Evolutionary conservation across 2,113 vertebrate genomes (phyloP).

Genomic region (Monopterus albus): DNA sequence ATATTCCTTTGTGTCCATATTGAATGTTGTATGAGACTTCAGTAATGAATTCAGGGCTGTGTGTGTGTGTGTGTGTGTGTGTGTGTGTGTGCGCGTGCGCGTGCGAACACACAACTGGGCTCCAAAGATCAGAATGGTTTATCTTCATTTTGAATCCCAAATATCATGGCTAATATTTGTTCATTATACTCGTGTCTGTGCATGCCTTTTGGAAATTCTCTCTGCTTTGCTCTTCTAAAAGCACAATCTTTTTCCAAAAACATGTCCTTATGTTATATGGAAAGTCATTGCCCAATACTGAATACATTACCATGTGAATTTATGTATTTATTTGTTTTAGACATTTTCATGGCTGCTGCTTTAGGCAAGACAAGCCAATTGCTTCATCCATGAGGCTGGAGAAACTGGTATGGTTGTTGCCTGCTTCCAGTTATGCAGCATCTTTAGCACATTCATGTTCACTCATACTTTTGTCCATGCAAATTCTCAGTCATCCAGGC

Average conservation of each 20-base stretch:
- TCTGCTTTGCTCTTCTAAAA: conserved; percentile 54
- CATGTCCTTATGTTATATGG: conserved; percentile 55
- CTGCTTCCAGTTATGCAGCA: neutral
- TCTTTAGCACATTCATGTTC: conserved; percentile 9
- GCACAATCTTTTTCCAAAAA: conserved; percentile 45
- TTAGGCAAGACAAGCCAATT: neutral
- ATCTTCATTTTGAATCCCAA: conserved; percentile 61
- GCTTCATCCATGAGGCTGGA: neutral
- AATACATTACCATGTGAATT: conserved; percentile 80
- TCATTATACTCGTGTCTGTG: conserved; percentile 53
- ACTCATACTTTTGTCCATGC: neutral
- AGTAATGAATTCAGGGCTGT: conserved; percentile 10
- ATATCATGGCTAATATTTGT: conserved; percentile 67
- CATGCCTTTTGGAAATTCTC: conserved; percentile 40
- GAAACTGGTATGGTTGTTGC: neutral
- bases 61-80: neutral
- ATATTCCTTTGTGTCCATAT: conserved; percentile 19
- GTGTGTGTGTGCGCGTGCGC: conserved; percentile 8
- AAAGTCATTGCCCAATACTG: conserved; percentile 63
- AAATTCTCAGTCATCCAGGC: no score
- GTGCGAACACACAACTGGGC: conserved; percentile 22
- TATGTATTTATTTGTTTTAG: no score
- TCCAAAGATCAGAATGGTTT: conserved; percentile 59
- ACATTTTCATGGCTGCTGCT: no score
- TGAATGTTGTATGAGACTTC: conserved; percentile 24